A percentile compares a stretch with the other conserved stretches of the same genome.
These are phyloP conservation scores for Passer domesticus DNA, from an alignment of 2,113 vertebrate genomes.

Conservation along the genomic window DNA sequence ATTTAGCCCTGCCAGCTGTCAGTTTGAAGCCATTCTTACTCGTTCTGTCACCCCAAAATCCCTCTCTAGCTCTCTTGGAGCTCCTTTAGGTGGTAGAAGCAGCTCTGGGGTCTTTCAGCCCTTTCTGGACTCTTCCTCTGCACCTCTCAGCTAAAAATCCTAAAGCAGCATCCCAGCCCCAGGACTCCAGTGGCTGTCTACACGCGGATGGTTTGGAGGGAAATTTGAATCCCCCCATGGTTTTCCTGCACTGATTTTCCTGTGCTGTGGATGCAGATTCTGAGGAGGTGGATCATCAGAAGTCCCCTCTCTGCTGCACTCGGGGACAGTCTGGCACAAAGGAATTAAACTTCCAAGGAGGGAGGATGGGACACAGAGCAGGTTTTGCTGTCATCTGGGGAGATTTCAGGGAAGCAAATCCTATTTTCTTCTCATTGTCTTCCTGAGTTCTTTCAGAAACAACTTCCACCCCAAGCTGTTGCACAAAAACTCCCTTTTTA, in stretches of 20 bases:
- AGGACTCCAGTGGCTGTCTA: fast-evolving
- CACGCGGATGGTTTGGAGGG: fast-evolving
- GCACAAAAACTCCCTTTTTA: background rate
- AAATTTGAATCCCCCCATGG: fast-evolving
- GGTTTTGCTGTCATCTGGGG: background rate
- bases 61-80: background rate
- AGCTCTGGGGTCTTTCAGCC: background rate
- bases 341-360: too few relatives aligned
- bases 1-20: fast-evolving
- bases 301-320: background rate
- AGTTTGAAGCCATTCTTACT: background rate
- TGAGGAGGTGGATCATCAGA: background rate
- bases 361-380: fast-evolving
- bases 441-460: background rate
- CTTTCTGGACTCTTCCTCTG: background rate
- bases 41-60: background rate
- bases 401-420: background rate
- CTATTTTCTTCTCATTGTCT: background rate
- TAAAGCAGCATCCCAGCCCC: too few relatives aligned
- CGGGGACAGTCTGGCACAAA: fast-evolving
- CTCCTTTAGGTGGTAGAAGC: background rate
- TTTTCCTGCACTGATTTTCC: background rate
- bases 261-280: fast-evolving
- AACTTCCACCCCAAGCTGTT: too few relatives aligned
- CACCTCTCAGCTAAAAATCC: background rate